Conservation (phyloP, 2,888 invertebrate species). For the Spatulosminthurus flaviceps region DNA sequence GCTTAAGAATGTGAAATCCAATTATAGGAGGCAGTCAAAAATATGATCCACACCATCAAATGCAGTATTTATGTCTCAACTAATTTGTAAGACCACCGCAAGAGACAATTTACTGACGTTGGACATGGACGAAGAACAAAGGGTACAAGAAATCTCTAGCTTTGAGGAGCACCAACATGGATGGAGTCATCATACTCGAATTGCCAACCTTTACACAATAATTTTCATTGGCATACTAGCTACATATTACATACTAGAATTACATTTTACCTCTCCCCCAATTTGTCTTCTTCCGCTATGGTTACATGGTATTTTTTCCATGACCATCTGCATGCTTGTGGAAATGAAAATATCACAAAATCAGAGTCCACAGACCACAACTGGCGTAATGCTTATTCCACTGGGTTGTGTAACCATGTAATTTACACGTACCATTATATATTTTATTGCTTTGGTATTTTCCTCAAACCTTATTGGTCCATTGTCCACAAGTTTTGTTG, state of each 20-base stretch:
- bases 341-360: constrained; percentile 29
- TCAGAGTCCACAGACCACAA: background rate
- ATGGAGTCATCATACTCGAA: too few species aligned
- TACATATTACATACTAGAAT: background rate
- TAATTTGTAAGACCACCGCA: constrained; percentile 34
- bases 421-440: constrained; percentile 38
- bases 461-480: constrained; percentile 14
- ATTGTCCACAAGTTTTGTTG: background rate
- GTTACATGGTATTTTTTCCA: too few species aligned
- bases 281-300: background rate
- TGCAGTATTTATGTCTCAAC: background rate
- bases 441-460: constrained; percentile 16
- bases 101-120: constrained; percentile 34
- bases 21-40: too few species aligned
- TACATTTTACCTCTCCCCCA: background rate
- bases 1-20: too few species aligned
- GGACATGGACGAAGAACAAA: constrained; percentile 25
- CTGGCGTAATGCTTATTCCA: background rate
- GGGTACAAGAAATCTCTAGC: too few species aligned
- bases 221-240: too few species aligned
- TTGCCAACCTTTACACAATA: too few species aligned
- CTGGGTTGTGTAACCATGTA: constrained; percentile 27
- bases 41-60: background rate
- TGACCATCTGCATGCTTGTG: background rate
- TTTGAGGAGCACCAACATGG: too few species aligned